Base-by-base conservation (phyloP, 2,888 invertebrate genomes). In the Bembecia ichneumoniformis region DNA sequence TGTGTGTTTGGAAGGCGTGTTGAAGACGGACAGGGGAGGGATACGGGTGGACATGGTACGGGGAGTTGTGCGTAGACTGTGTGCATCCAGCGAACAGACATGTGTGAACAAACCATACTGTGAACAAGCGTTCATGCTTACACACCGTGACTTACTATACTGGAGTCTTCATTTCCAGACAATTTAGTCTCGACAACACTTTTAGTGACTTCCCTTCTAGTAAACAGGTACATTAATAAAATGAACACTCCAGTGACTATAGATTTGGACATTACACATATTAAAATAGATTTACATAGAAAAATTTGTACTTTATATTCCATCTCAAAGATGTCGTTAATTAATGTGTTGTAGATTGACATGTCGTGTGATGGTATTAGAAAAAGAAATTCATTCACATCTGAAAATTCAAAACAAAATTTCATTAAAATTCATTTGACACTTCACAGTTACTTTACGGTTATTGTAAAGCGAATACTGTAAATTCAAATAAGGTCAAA, bases 1-100 rank as follows among this genome's bases (percentile, higher is more conserved):
- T 76, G 63, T 79, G 82, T 48, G 62, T 82, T 79, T 90, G 90
- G 81, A 91, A 91, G 54, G 91, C 91, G 77, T 90, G 90, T 77
- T 90, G 90, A 50, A 90, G 89, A 53, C 90, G 88, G 60, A 86
- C 80, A 36, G 87, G 88, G 55, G 90, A 88, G 52, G 90, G 90
- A 68, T 89, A 90, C 59, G 93, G 93, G 82, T 93, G 92, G 61
- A 93, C 91, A 80, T 92, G 92, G 76, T 92, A 92, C 54, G 93
- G 92, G 63, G 93, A 93, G 65, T 92, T 91, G 77, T 91, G 90
- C 71, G 76, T 59, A 50, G 87, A 78, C 90, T 89, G 79, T 68
- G 67, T 59, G 59, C 68, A 72, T 78, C 73, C 66, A 69, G 58
- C 58, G 82, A 63, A 86, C 87, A 87, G 86, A 86, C 86, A 86